Conservation (phyloP, 2,888 invertebrate genomes). For the Digitonthophagus gazella region DNA sequence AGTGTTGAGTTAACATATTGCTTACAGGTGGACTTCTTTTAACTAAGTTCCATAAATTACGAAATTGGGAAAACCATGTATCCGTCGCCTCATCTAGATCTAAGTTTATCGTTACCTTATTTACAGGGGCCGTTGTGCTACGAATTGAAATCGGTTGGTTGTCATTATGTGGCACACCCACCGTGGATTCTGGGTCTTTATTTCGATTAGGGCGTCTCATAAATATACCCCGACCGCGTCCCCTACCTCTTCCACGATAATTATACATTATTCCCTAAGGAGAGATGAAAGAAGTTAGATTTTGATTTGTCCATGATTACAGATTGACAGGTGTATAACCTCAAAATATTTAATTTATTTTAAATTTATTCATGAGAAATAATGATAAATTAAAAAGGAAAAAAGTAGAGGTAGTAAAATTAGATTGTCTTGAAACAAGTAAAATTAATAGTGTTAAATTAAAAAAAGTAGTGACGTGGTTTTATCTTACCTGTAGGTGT, state of each 20-base stretch:
- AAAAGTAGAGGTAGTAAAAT: no score
- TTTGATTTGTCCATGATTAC: neutral
- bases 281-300: neutral
- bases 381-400: no score
- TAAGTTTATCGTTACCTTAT: slow-evolving; percentile 28
- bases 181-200: slow-evolving; percentile 6
- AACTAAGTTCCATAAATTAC: slow-evolving; percentile 38
- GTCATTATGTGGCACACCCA: slow-evolving; percentile 4
- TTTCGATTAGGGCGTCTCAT: slow-evolving; percentile 12
- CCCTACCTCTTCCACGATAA: slow-evolving; percentile 25
- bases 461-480: neutral
- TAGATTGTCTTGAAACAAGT: no score
- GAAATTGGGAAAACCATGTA: slow-evolving; percentile 30
- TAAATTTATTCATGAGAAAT: no score
- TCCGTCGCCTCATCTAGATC: slow-evolving; percentile 26
- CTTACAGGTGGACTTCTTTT: slow-evolving; percentile 49
- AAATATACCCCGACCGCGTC: slow-evolving; percentile 27
- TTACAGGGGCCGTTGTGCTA: slow-evolving; percentile 19
- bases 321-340: neutral
- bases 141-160: neutral
- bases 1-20: slow-evolving; percentile 45
- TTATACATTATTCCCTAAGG: slow-evolving; percentile 17
- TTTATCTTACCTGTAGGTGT: neutral
- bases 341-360: neutral
- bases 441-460: no score